Percentiles rank a stretch among this genome's conserved stretches.
These are phyloP conservation scores for Hestina assimilis DNA, from an alignment of 1,140 invertebrate species.

Conservation along the genomic window DNA sequence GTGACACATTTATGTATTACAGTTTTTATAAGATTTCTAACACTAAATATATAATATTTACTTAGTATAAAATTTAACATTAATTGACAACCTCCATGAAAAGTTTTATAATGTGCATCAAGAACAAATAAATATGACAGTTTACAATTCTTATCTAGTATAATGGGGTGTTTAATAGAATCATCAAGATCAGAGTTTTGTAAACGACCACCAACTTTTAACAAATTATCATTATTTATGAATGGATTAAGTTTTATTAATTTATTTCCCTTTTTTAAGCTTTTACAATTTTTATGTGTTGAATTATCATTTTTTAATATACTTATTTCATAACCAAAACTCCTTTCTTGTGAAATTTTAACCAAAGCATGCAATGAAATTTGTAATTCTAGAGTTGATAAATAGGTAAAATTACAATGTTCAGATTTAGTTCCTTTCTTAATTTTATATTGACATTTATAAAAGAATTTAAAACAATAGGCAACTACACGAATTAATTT, in stretches of 20 bases:
- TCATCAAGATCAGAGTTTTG: background rate
- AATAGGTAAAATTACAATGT: background rate
- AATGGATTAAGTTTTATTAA: background rate
- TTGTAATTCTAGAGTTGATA: background rate
- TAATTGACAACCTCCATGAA: constrained; percentile 1
- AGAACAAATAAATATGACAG: background rate
- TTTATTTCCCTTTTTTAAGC: background rate
- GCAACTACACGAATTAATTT: background rate
- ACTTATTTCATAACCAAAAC: background rate
- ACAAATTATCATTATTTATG: background rate
- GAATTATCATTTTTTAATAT: background rate
- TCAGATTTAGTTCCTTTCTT: background rate
- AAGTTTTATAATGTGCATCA: background rate
- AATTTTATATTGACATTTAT: background rate
- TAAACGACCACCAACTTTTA: constrained; percentile 3
- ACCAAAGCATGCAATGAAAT: background rate
- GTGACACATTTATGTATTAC: background rate
- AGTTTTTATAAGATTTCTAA: background rate
- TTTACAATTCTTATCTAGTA: background rate
- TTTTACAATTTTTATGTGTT: background rate
- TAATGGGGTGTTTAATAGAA: constrained; percentile 4
- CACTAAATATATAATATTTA: background rate
- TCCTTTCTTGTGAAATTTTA: background rate
- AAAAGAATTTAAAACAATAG: background rate
- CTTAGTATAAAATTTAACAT: background rate